These are phyloP conservation scores for Drosophila testacea DNA, from an alignment of 2,888 invertebrate genomes.

Conservation along the genomic window DNA sequence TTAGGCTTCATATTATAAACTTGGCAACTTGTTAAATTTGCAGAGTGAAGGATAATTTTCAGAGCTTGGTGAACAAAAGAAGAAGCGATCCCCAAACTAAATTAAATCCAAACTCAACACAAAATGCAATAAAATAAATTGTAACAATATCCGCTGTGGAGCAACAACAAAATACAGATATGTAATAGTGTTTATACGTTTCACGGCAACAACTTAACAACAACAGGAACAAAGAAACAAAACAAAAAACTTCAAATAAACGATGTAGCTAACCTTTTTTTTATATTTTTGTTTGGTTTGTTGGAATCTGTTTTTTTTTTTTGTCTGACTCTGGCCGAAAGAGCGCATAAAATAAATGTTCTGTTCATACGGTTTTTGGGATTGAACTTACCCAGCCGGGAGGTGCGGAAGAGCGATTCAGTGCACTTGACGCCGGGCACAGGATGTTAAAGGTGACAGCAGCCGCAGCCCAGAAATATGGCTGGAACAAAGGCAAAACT, in stretches of 20 bases:
- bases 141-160: conserved; percentile 70
- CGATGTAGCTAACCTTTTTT: conserved; percentile 63
- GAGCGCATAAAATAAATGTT: conserved; percentile 76
- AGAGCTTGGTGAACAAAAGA: conserved; percentile 35
- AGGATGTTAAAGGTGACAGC: conserved; percentile 74
- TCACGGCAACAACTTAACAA: conserved; percentile 35
- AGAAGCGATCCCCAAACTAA: conserved; percentile 58
- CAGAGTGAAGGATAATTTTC: conserved; percentile 49
- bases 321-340: conserved; percentile 41
- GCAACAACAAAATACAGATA: conserved; percentile 16
- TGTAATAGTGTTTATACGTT: conserved; percentile 23
- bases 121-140: conserved; percentile 82
- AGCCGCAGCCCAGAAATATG: conserved; percentile 36
- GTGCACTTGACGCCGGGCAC: conserved; percentile 55
- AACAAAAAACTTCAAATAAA: conserved; percentile 64
- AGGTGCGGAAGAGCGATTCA: conserved; percentile 37
- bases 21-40: conserved; percentile 73
- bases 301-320: neutral
- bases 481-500: conserved; percentile 33
- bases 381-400: conserved; percentile 12
- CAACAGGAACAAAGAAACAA: conserved; percentile 34
- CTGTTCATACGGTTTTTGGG: conserved; percentile 41
- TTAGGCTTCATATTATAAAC: conserved; percentile 71
- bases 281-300: conserved; percentile 34
- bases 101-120: conserved; percentile 71